Base-by-base conservation (phyloP, 1,140 invertebrate genomes). In the Cryptotermes secundus region DNA sequence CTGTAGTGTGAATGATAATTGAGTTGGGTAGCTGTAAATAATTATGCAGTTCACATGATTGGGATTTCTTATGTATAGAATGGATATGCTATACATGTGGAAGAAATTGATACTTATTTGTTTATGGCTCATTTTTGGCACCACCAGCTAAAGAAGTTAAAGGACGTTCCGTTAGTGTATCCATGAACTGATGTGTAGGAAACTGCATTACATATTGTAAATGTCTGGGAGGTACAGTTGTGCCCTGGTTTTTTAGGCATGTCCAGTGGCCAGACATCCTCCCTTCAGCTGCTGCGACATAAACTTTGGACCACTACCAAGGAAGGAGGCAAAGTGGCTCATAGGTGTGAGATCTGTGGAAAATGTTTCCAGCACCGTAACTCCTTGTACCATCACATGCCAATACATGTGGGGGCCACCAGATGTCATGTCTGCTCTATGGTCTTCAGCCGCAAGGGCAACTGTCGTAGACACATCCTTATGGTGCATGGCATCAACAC, bases 381-480 rank as follows among this genome's bases (percentile, higher is more conserved):
- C 86, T 90, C 90, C 83, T 87, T 91, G 84, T 90, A 90, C 81
- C 90, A 91, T 85, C 91, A 92, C 86, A 90, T 90, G 86, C 91
- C 90, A 87, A 90, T 91, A 87, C 91, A 92, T 88, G 90, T 89
- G 87, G 91, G 91, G n/a, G 90, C 90, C 83, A 92, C 91, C 26
- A 86, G 90, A 80, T 92, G 91, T 87, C 90, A 90, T 34, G 90
- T 91, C 81, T 92, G 91, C 88, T 89, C 89, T 84, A 89, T 89
- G 80, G 88, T 91, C 87, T 91, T 91, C 88, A 91, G 90, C 83
- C 89, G 90, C 87, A 91, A 89, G 87, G 90, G n/a, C 2, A 65
- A 83, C 72, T 42, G 42, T 31, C 42, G 72, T n/a, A 42, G 83
- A 34, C 83, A 83, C 83, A 83, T 83, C 14, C 38, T 24, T n/a